phyloP scores from a whole-genome alignment of 2,113 vertebrate genomes.

The Aplodontia rufa region DNA sequence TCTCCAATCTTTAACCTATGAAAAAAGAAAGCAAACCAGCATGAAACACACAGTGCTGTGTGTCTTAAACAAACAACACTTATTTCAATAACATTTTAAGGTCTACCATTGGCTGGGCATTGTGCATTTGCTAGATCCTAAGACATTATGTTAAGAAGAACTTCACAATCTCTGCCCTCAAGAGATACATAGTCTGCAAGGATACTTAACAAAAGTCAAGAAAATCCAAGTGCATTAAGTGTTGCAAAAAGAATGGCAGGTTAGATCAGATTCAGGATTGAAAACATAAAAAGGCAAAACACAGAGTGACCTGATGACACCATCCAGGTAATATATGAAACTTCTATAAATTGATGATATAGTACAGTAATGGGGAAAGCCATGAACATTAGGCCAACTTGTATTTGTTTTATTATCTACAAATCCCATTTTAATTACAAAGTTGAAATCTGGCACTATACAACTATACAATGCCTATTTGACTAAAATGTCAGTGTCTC shows the following conservation, averaged over 20 bases:
- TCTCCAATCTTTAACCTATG: background rate
- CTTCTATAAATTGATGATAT: background rate
- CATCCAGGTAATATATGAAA: background rate
- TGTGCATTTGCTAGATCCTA: background rate
- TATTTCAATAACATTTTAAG: background rate
- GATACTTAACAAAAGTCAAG: background rate
- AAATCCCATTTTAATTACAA: background rate
- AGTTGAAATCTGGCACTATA: background rate
- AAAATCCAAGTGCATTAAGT: background rate
- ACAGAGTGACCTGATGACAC: background rate
- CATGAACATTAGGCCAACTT: background rate
- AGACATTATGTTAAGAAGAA: background rate
- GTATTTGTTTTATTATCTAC: background rate
- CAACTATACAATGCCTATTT: background rate
- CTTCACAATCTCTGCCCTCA: background rate
- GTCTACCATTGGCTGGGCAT: background rate
- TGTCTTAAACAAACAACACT: background rate
- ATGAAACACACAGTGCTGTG: background rate
- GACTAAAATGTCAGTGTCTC: background rate
- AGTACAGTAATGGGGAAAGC: background rate
- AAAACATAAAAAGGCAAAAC: slow-evolving; percentile 7
- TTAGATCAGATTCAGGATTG: background rate
- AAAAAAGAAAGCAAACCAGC: background rate
- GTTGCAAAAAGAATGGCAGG: background rate
- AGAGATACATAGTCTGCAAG: background rate